A percentile compares a stretch with the other conserved stretches of the same genome.
phyloP scores from a whole-genome alignment of 2,888 invertebrate species.

The Palloptera scutellata region DNA sequence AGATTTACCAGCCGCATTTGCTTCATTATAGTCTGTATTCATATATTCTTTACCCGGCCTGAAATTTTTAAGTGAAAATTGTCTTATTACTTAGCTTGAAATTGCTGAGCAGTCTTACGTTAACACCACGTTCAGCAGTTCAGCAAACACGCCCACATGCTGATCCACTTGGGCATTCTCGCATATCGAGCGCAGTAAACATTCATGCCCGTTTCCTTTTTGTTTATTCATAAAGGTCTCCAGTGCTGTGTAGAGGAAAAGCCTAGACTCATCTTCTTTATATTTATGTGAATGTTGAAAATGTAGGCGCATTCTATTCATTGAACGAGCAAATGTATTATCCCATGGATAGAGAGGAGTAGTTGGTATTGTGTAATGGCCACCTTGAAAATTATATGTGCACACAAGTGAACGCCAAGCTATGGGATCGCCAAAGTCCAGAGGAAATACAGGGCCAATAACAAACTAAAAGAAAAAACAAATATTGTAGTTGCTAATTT shows the following conservation, averaged over 20 bases:
- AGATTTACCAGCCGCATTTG: slow-evolving; percentile 56
- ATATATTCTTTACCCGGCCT: slow-evolving; percentile 60
- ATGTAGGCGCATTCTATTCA: slow-evolving; percentile 34
- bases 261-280: slow-evolving; percentile 52
- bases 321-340: slow-evolving; percentile 50
- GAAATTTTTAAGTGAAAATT: neutral
- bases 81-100: neutral
- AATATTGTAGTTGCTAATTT: too few relatives aligned
- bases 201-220: slow-evolving; percentile 47
- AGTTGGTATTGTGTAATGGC: slow-evolving; percentile 52
- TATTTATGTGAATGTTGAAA: slow-evolving; percentile 17
- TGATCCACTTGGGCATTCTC: slow-evolving; percentile 60
- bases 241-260: slow-evolving; percentile 52
- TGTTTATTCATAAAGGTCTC: slow-evolving; percentile 53
- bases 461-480: slow-evolving; percentile 19
- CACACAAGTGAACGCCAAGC: slow-evolving; percentile 53
- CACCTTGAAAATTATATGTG: slow-evolving; percentile 51
- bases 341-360: slow-evolving; percentile 56
- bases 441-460: slow-evolving; percentile 49
- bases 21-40: slow-evolving; percentile 68
- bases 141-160: slow-evolving; percentile 53
- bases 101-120: slow-evolving; percentile 36
- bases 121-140: slow-evolving; percentile 49
- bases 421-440: slow-evolving; percentile 51
- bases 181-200: slow-evolving; percentile 57